Evolutionary conservation across 2,797 vertebrate species (phyloP), one percentile per base, ranked within the genome.

Genomic region (Lepilemur septentrionalis): DNA sequence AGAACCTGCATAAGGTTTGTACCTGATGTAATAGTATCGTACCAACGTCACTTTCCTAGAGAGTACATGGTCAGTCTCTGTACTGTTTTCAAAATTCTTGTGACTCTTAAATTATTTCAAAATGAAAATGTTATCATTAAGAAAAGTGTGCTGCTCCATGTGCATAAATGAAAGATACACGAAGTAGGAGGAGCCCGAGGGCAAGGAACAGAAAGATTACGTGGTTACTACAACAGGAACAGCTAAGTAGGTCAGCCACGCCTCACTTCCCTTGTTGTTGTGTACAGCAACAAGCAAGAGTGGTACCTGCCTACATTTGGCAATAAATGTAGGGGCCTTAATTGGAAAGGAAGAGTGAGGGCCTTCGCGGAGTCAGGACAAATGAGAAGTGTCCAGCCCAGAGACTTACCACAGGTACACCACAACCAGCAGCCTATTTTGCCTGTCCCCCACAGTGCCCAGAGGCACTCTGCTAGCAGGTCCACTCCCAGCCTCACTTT

Each of bases 91-190:
- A 28, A 72, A 75, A 9, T 28, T 61, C 32, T 69, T 75, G 23
- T 86, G 57, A 89, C 11, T 67, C 73, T 89, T 87, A 73, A n/a
- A 23, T n/a, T 69, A 73, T 61, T 63, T 82, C 50, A 52, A 93
- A 89, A 78, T 61, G 30, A 43, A 41, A 73, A 59, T 41, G 4
- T 57, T 78, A 75, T 30, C 83, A 67, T 83, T 22, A 84, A 63
- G 30, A 48, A 88, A 94, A 63, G 7, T 1, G 3, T 80, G 46
- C n/a, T 70, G 4, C 30, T 81, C 38, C 25, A 7, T 30, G 30
- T 2, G 25, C 22, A 13, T 10, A 5, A n/a, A 35, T 81, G 15
- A 85, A 85, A 61, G n/a, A 80, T 14, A 52, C 48, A 18, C 85
- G 30, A 75, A 89, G 59, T 6, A 91, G 61, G 35, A 91, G 8